Conservation (phyloP, 2,888 invertebrate species). For the Meiosimyza platycephala region DNA sequence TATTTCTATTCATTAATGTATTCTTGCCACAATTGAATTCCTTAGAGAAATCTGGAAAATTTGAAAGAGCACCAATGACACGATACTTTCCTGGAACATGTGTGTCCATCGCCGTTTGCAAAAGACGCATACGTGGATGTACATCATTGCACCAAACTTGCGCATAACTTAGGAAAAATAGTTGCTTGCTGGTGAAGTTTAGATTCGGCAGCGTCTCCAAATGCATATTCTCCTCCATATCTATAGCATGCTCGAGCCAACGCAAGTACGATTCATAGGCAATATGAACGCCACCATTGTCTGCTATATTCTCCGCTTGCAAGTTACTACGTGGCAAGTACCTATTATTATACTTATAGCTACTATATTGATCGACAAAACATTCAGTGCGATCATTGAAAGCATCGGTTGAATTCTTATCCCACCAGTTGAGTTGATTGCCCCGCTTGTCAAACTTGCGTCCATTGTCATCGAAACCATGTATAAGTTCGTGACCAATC, state of each 20-base stretch:
- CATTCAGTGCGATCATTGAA: conserved; percentile 55
- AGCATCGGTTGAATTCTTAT: conserved; percentile 47
- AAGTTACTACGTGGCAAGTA: conserved; percentile 49
- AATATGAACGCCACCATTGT: conserved; percentile 61
- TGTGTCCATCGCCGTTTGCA: conserved; percentile 50
- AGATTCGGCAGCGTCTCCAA: conserved; percentile 55
- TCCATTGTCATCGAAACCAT: conserved; percentile 60
- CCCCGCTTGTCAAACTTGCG: conserved; percentile 57
- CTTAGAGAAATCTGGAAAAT: conserved; percentile 58
- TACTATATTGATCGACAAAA: conserved; percentile 58
- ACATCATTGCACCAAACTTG: conserved; percentile 61
- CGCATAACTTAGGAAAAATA: conserved; percentile 62
- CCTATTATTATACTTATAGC: conserved; percentile 50
- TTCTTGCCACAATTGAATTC: conserved; percentile 55
- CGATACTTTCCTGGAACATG: conserved; percentile 56
- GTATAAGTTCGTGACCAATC: conserved; percentile 60
- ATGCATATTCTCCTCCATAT: conserved; percentile 37
- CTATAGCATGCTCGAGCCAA: conserved; percentile 50
- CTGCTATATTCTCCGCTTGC: conserved; percentile 63
- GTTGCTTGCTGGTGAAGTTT: conserved; percentile 56
- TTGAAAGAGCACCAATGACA: conserved; percentile 59
- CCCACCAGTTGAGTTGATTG: conserved; percentile 59
- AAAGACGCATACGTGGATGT: conserved; percentile 39
- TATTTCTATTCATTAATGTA: conserved; percentile 56
- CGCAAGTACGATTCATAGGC: conserved; percentile 60